Evolutionary conservation across 2,797 vertebrate species (phyloP), one percentile per base, ranked within the genome.

Genomic region (Sternarchorhynchus goeldii): DNA sequence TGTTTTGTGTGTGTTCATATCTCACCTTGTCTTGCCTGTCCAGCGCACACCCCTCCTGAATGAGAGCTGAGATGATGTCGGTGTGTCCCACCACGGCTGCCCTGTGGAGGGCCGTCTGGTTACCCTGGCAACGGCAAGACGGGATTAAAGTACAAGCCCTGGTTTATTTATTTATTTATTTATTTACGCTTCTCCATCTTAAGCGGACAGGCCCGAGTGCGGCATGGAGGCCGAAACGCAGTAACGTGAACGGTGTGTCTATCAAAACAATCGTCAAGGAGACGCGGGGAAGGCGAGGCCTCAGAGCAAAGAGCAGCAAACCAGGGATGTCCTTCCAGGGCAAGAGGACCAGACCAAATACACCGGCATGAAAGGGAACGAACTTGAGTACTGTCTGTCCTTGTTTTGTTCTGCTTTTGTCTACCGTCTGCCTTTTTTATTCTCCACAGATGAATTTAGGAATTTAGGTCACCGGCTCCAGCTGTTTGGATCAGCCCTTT

Each of bases 21-120:
- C 79, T 91, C 36, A 98, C 97, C 97, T 97, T 98, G 92, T 98
- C 97, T 87, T 97, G 95, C 59, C 96, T 92, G 90, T 99, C 96
- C 91, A 96, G 90, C 72, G 96, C 94, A 85, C 96, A 97, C 0
- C 97, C 96, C 89, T 99, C 97, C 83, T 95, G 96, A 85, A 96
- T 91, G 72, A 99, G 94, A 20, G 94, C 91, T 0, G 93, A 86
- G 82, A 98, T 95, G 79, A 98, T 73, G 10, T 97, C 95, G 0
- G 90, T 89, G 88, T 98, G 95, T 79, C 97, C 97, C 88, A 96
- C 95, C 76, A 97, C 93, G 0, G 96, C 92, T 41, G 96, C 97
- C 60, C 97, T 92, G 74, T 99, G 97, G 79, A 99, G 72, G 0
- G 97, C 96, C 0, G 97, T 98, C 93, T 98, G 97, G 78, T 96